phyloP scores from a whole-genome alignment of 2,113 vertebrate species.

The Vulpes vulpes region DNA sequence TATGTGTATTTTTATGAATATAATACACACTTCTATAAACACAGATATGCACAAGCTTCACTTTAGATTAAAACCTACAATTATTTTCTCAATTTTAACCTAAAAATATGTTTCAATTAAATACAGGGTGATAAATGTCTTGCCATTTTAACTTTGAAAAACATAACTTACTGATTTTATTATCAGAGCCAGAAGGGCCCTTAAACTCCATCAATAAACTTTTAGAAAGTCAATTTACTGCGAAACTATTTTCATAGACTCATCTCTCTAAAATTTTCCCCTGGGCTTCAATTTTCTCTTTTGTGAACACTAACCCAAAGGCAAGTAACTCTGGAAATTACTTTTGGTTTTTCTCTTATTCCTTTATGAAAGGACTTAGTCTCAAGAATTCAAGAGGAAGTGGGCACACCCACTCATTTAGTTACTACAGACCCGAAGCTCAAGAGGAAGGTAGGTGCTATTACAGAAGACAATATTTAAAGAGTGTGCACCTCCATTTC shows the following conservation, averaged over 20 bases:
- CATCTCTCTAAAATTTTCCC: conserved; percentile 68
- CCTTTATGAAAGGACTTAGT: conserved; percentile 35
- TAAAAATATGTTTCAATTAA: conserved; percentile 74
- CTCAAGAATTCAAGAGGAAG: conserved; percentile 18
- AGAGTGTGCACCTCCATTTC: background rate
- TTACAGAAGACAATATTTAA: background rate
- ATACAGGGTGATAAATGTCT: conserved; percentile 42
- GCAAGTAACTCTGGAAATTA: conserved; percentile 74
- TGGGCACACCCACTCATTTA: background rate
- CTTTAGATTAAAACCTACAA: conserved; percentile 47
- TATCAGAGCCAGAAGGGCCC: conserved; percentile 66
- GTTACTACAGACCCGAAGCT: background rate
- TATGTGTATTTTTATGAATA: background rate
- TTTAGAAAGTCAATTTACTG: conserved; percentile 73
- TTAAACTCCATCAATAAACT: conserved; percentile 64
- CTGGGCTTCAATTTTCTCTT: conserved; percentile 76
- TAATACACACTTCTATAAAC: background rate
- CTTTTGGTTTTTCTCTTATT: conserved; percentile 56
- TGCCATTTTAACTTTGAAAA: conserved; percentile 64
- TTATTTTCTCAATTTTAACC: conserved; percentile 40
- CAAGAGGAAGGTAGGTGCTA: background rate
- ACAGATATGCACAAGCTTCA: background rate
- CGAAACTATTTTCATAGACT: conserved; percentile 74
- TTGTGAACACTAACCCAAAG: conserved; percentile 76
- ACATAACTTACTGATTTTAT: conserved; percentile 61